Base-by-base conservation (phyloP, 2,797 vertebrate genomes). In the Pseudochaenichthys georgianus region DNA sequence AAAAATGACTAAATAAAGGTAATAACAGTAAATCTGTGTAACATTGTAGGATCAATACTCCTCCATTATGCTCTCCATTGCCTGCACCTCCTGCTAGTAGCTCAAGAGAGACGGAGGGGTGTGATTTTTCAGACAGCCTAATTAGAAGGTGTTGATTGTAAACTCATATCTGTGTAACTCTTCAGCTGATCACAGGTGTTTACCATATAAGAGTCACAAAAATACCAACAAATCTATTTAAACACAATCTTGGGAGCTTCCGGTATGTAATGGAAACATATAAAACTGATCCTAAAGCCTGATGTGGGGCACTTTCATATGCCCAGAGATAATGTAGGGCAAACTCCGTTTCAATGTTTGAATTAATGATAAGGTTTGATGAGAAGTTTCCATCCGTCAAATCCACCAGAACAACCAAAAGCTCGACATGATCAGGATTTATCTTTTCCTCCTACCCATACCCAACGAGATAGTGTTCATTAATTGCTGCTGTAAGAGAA, bases 401-500 rank as follows among this genome's bases (percentile, higher is more conserved):
- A 81, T 75, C 59, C 73, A 70, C 50, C 61, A 80, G 67, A 85
- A 82, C 46, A 77, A 72, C 53, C 19, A 60, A 69, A 79, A 81
- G 69, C 43, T 50, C 48, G 19, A 76, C 75, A 46, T 38, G 46
- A 83, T 85, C 70, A 47, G 52, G 67, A 75, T 57, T 73, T 70
- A 83, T 87, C 82, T 82, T 64, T 59, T 64, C 68, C 76, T 71
- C 64, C 65, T 63, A 63, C 68, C 66, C 75, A 31, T 58, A 55
- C 75, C 59, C 54, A 38, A 17, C 63, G 60, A 87, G 74, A 89
- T 77, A 67, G 51, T 46, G 52, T 60, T 65, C 73, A 63, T 77
- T 88, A 88, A 89, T 73, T 89, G 81, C 83, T 76, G 78, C 73
- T 64, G 63, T 68, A 81, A 80, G 69, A 79, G 70, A 84, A 87